Base-by-base conservation (phyloP, 2,888 invertebrate genomes). In the Entomobrya proxima region DNA sequence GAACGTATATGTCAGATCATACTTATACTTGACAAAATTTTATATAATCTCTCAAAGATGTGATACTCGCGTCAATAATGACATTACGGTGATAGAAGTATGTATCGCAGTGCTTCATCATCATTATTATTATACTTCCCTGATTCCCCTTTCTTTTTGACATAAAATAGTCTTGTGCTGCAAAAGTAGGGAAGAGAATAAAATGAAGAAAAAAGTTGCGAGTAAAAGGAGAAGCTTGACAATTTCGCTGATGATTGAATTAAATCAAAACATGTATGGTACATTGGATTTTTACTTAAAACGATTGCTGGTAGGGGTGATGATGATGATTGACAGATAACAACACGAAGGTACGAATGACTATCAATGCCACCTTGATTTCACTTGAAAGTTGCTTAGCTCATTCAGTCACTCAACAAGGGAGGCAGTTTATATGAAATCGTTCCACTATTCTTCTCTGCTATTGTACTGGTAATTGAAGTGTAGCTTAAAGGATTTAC, bases 351-450 rank as follows among this genome's bases (percentile, higher is more conserved):
- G 21, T 32, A 74, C 3, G 21, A 18, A 37, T 9, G 30, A 30
- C 30, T 50, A 74, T 50, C 47, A 74, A n/a, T 47, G 3, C 50
- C 32, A 74, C 47, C 83, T 64, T 83, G 83, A 83, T 83, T 83
- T 69, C 77, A 83, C 69, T 77, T 77, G 83, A 77, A 77, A 83
- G 64, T 77, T 83, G 83, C 83, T 83, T 83, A 83, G 77, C 76
- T 83, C 77, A 83, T 69, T 61, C 64, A 64, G 40, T 50, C 80
- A 35, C 27, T 64, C 47, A 61, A 2, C 6, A 9, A 27, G 15
- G 6, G 27, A 24, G n/a, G 7, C n/a, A 11, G n/a, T 76, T 52
- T 79, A 67, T 47, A 35, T 67, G 30, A 61, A 40, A 61, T 40
- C 18, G 55, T 75, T 52, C n/a, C 50, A 55, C 35, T 21, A 32